A percentile compares a stretch with the other conserved stretches of the same genome.
phyloP scores from a whole-genome alignment of 2,113 vertebrate genomes.

The Pterocles burchelli region DNA sequence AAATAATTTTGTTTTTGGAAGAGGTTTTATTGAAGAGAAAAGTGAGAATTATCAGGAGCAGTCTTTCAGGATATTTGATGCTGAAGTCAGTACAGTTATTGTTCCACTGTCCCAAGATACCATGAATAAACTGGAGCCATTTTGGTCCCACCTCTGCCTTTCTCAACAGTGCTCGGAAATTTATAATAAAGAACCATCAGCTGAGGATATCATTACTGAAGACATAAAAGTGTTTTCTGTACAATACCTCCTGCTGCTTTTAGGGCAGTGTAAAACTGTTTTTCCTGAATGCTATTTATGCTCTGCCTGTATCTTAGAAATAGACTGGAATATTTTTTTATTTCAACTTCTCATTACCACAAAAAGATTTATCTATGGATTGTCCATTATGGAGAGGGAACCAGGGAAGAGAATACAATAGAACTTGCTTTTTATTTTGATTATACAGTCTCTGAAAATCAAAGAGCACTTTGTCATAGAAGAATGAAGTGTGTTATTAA shows the following conservation, averaged over 20 bases:
- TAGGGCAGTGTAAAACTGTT: slow-evolving; percentile 6
- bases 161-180: slow-evolving; percentile 12
- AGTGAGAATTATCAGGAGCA: slow-evolving; percentile 1
- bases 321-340: slow-evolving; percentile 21
- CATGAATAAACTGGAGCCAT: neutral
- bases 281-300: neutral
- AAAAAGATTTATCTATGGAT: slow-evolving; percentile 46
- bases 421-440: slow-evolving; percentile 48
- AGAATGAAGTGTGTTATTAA: slow-evolving; percentile 34
- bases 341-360: slow-evolving; percentile 29
- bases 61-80: neutral
- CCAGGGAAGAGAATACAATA: neutral
- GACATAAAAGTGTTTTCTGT: slow-evolving; percentile 30
- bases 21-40: neutral
- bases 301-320: neutral
- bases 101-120: slow-evolving; percentile 3
- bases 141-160: neutral
- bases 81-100: neutral
- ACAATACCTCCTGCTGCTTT: slow-evolving; percentile 3
- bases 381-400: slow-evolving; percentile 12
- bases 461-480: slow-evolving; percentile 32
- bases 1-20: slow-evolving; percentile 2
- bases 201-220: neutral
- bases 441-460: slow-evolving; percentile 34
- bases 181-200: neutral